phyloP scores from a whole-genome alignment of 2,797 vertebrate genomes.

The Columba guinea region DNA sequence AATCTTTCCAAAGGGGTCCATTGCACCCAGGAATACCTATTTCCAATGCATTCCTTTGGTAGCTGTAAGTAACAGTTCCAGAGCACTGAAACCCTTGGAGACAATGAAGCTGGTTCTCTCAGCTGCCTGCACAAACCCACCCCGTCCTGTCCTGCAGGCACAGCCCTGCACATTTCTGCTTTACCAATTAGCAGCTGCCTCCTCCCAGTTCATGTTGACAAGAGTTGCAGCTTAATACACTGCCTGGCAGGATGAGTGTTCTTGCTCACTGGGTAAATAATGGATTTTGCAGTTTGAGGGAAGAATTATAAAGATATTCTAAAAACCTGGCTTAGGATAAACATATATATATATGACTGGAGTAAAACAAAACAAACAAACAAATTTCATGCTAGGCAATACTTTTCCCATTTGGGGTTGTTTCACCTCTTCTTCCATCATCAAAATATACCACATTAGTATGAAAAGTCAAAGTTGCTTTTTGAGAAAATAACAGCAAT shows the following conservation, averaged over 20 bases:
- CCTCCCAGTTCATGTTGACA: background rate
- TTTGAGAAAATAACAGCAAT: background rate
- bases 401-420: background rate
- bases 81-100: background rate
- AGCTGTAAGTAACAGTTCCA: background rate
- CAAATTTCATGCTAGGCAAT: background rate
- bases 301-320: background rate
- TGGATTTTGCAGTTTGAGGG: background rate
- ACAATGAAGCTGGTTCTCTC: background rate
- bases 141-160: background rate
- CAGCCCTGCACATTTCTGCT: background rate
- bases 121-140: background rate
- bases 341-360: accelerated
- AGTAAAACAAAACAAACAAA: background rate
- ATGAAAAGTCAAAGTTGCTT: background rate
- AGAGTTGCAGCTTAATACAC: background rate
- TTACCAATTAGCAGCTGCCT: background rate
- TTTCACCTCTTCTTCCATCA: background rate
- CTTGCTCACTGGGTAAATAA: background rate
- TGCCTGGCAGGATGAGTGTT: background rate
- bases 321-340: background rate
- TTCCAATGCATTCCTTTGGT: background rate
- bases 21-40: background rate
- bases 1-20: background rate
- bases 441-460: background rate